These are phyloP conservation scores for Paedocypris micromegethes DNA, from an alignment of 2,797 vertebrate genomes.

Conservation along the genomic window DNA sequence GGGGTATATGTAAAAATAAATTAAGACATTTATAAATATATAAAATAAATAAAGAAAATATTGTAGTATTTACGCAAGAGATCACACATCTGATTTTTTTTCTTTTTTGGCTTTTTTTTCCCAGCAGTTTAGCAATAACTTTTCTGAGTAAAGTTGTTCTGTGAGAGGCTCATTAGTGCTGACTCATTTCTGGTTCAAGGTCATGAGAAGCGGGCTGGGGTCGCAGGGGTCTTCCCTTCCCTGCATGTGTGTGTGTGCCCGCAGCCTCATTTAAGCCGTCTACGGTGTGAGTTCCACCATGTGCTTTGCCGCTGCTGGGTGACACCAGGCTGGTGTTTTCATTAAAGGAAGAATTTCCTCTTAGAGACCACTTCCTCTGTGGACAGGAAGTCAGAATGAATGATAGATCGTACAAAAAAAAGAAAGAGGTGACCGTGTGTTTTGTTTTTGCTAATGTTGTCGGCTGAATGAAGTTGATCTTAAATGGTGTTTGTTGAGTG, in stretches of 20 bases:
- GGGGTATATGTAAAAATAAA: too few species aligned
- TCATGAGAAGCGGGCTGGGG: conserved; percentile 56
- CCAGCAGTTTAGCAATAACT: conserved; percentile 9
- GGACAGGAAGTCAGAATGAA: conserved; percentile 64
- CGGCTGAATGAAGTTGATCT: conserved; percentile 1
- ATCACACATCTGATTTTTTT: background rate
- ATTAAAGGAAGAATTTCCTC: conserved; percentile 69
- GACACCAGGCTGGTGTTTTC: conserved; percentile 55
- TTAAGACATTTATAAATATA: background rate
- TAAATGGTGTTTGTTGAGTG: background rate
- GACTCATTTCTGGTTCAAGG: conserved; percentile 53
- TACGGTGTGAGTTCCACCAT: conserved; percentile 56
- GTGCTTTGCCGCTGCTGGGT: conserved; percentile 45
- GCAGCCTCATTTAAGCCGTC: conserved; percentile 58
- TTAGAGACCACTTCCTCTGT: conserved; percentile 64
- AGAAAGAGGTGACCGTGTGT: conserved; percentile 35
- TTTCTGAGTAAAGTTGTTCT: conserved; percentile 12
- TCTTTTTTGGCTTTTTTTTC: background rate
- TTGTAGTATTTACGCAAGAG: too few species aligned
- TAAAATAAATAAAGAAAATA: background rate
- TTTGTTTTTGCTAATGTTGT: conserved; percentile 3
- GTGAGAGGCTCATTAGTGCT: conserved; percentile 9
- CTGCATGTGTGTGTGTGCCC: conserved; percentile 49
- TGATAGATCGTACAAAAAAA: conserved; percentile 49
- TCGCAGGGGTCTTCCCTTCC: conserved; percentile 39